Evolutionary conservation across 1,140 invertebrate species (phyloP), one percentile per base, ranked within the genome.

Genomic region (Galendromus occidentalis): DNA sequence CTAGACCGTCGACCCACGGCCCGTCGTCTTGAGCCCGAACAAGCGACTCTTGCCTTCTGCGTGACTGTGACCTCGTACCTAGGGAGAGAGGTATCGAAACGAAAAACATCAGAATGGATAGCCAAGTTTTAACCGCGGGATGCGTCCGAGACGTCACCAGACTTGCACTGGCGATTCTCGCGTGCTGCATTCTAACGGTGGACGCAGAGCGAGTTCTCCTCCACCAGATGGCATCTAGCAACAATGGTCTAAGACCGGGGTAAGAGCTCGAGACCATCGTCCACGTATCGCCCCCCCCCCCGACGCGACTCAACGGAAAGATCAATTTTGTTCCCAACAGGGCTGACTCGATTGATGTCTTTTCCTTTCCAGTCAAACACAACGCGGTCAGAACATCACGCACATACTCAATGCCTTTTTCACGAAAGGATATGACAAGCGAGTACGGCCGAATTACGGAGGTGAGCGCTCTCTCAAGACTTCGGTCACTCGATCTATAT

Each of bases 361-460:
- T 22, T 47, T 14, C 33, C 25, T 29, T 59, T 59, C 12, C 51
- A 59, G 51, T 59, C 51, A 59, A 59, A 59, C 51, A 33, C 51
- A 59, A 33, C 51, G 51, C 51, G 51, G 51, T 59, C 51, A 59
- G 33, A 91, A 91, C 79, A 90, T 93, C 79, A 90, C 88, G 68
- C 85, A 85, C 73, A 91, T 92, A 74, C 79, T 93, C 75, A 88
- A 93, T 80, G 88, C 86, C 70, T 72, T 72, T 67, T 87, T 92
- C 77, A 89, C 87, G 76, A 84, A 86, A 75, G 91, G 87, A 80
- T 95, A 95, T 80, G 91, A 95, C 81, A 94, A 94, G 84, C 84
- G 91, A 84, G 87, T 95, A 82, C 86, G 91, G 80, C 91, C 91
- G 74, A 92, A 92, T 79, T 95, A 95, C 80, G 90, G 91, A 85